Conservation (phyloP, 2,797 vertebrate species). For the Cynodonichthys magdalenae region DNA sequence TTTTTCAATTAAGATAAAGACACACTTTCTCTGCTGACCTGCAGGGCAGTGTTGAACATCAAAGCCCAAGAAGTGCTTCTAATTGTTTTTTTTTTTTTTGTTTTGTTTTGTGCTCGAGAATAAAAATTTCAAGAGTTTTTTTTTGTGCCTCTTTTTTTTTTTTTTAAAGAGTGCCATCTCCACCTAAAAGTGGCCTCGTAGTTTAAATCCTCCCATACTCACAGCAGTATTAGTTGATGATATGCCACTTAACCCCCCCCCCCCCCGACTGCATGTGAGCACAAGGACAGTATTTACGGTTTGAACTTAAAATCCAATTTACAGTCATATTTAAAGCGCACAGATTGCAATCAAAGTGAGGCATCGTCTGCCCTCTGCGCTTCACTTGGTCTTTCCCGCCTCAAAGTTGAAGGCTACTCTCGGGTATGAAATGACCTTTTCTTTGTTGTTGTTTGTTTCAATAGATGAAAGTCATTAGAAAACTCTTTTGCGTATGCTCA, state of each 20-base stretch:
- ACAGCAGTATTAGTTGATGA: constrained; percentile 52
- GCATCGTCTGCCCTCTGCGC: constrained; percentile 37
- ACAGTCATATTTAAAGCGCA: constrained; percentile 16
- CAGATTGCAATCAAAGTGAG: constrained; percentile 27
- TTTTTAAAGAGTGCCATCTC: constrained; percentile 17
- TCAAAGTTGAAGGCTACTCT: constrained; percentile 56
- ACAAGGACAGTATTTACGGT: constrained; percentile 27
- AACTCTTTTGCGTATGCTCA: constrained; percentile 74
- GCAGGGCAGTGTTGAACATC: constrained; percentile 76
- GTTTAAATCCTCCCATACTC: constrained; percentile 27
- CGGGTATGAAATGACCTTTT: constrained; percentile 70
- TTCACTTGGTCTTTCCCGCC: constrained; percentile 52
- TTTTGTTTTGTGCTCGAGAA: constrained; percentile 69
- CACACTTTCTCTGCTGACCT: constrained; percentile 77
- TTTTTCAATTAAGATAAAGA: constrained; percentile 88
- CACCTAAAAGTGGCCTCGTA: constrained; percentile 35
- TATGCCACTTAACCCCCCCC: constrained; percentile 57
- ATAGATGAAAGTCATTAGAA: constrained; percentile 74
- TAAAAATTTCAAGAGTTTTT: constrained; percentile 55
- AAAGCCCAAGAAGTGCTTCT: constrained; percentile 67
- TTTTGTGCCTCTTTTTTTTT: constrained; percentile 5
- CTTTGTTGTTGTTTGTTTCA: constrained; percentile 36
- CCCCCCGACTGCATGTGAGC: neutral
- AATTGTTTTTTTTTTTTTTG: constrained; percentile 77
- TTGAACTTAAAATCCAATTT: constrained; percentile 68